Evolutionary conservation across 2,888 invertebrate genomes (phyloP), one percentile per base, ranked within the genome.

Genomic region (Chrysolina haemoptera): DNA sequence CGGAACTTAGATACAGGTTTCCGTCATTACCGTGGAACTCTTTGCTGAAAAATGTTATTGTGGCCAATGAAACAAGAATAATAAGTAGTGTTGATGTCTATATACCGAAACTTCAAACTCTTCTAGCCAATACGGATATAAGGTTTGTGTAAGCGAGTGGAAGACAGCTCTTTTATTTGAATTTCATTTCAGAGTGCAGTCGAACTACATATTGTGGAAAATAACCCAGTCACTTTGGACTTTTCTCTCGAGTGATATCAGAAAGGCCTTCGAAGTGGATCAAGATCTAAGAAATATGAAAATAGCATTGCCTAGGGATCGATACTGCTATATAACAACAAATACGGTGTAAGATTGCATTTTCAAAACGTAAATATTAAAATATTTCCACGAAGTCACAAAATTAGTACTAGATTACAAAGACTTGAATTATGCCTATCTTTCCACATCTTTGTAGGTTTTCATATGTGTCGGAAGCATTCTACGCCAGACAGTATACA

Each of bases 171-270:
- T 69, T 41, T 22, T 6, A 46, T 9, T 16, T 62, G 53, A 27
- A 35, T 53, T 46, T 62, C 64, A 20, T 74, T 76, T 65, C 14
- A 81, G 81, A 27, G 68, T 76, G 6, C 70, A 77, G 46, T 74
- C 78, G 1, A 80, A 82, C 62, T 82, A 82, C 50, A 78, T 82
- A 41, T 75, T 80, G 50, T 81, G 81, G 80, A 70, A 70, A 73
- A 65, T 80, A 18, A 76, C 77, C 1, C 63, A 79, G 68, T 75
- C 75, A 27, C 70, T 78, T 59, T 68, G 76, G 9, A 68, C 75
- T 16, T 78, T 80, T 62, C 66, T 82, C 43, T 76, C 80, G 3
- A 62, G 70, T 11, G 70, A 67, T 43, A 76, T 81, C 27, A 74
- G 81, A 67, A 76, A 76, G 62, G 74, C 77, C 70, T 74, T 78